Percentiles rank a stretch among this genome's conserved stretches.
phyloP scores from a whole-genome alignment of 2,113 vertebrate genomes.

The Eulemur rufifrons region DNA sequence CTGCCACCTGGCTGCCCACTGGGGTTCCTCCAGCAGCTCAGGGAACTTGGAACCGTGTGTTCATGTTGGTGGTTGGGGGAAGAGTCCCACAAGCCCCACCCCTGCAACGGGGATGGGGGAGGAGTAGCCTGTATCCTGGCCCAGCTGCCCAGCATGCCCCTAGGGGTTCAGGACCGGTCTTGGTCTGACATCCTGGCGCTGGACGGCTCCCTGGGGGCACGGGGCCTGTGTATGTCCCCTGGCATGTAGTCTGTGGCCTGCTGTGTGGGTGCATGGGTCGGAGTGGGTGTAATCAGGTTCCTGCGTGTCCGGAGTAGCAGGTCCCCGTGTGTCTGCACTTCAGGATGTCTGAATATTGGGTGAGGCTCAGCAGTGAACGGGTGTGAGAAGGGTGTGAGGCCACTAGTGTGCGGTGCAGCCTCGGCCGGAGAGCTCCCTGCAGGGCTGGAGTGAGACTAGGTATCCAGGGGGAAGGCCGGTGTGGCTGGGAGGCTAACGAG shows the following conservation, averaged over 20 bases:
- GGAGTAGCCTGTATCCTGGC: neutral
- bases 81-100: neutral
- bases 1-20: neutral
- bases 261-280: neutral
- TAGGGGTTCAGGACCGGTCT: fast-evolving
- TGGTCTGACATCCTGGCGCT: neutral
- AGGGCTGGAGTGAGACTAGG: neutral
- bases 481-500: neutral
- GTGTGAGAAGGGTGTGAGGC: constrained; percentile 10
- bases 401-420: neutral
- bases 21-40: neutral
- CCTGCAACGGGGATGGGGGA: neutral
- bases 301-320: neutral
- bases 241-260: neutral
- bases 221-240: neutral
- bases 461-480: neutral
- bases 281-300: neutral
- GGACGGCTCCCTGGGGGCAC: neutral
- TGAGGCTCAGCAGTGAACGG: neutral
- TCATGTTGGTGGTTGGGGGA: neutral
- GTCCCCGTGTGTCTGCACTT: constrained; percentile 1
- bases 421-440: neutral
- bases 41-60: neutral
- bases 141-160: neutral
- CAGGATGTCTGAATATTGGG: neutral